Evolutionary conservation across 2,113 vertebrate genomes (phyloP).

Genomic region (Lagopus leucura): DNA sequence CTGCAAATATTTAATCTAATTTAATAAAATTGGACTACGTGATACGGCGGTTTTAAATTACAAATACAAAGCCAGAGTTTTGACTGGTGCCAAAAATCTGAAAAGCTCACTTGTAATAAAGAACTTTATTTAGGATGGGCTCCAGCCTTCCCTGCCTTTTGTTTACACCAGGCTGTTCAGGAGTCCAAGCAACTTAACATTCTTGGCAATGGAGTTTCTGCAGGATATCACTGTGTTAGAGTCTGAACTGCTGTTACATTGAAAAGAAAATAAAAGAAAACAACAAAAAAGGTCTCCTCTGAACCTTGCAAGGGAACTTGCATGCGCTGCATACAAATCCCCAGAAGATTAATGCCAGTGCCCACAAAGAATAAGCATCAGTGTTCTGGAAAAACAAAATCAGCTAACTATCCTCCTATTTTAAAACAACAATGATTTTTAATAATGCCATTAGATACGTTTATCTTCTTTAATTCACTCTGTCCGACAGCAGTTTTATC

Average conservation of each 20-base stretch:
- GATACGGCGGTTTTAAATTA: conserved; percentile 30
- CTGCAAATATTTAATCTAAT: conserved; percentile 50
- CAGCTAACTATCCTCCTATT: not conserved
- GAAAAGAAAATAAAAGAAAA: conserved; percentile 52
- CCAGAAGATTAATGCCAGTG: conserved; percentile 3
- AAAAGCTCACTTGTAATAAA: conserved; percentile 50
- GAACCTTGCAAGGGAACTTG: not conserved
- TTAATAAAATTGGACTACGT: conserved; percentile 41
- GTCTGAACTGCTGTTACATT: not conserved
- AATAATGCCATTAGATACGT: conserved; percentile 31
- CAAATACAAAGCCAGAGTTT: conserved; percentile 20
- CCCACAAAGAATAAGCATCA: not conserved
- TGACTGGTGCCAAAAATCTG: conserved; percentile 44
- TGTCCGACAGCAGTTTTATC: not conserved
- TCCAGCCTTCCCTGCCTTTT: conserved; percentile 65
- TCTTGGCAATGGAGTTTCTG: conserved; percentile 59
- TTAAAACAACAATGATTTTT: not conserved
- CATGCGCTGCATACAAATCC: not conserved
- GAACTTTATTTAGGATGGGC: conserved; percentile 66
- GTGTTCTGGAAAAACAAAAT: not conserved
- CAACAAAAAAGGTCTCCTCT: not conserved
- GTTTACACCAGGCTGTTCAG: conserved; percentile 56
- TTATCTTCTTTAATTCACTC: conserved; percentile 32
- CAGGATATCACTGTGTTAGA: conserved; percentile 36
- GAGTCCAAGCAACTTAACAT: conserved; percentile 63